Evolutionary conservation across 1,140 invertebrate genomes (phyloP), one percentile per base, ranked within the genome.

Genomic region (Papilio machaon): DNA sequence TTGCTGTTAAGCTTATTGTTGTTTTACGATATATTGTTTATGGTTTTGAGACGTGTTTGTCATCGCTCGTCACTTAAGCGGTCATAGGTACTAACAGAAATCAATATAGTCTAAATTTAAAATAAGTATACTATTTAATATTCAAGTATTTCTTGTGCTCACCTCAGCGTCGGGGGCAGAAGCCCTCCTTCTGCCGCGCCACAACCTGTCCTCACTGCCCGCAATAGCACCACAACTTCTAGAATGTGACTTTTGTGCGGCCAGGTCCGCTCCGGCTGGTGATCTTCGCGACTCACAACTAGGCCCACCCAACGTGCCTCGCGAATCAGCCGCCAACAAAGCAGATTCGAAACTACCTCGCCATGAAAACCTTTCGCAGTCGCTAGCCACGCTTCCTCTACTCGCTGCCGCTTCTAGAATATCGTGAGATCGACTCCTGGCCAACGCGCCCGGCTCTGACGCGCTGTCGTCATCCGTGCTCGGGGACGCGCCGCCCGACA

Each of bases 311-410:
- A 98, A 92, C 83, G 97, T 97, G 15, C 97, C 97, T 79, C 97
- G 95, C 2, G 97, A 98, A 89, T 98, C 97, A 43, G 96, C 96
- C 15, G 97, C 97, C 91, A 98, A 96, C 52, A 98, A 92, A 11
- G 98, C 97, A 5, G 97, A 98, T 89, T 98, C 98, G 93, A 98
- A 98, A 92, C 97, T 98, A 78, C 97, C 97, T 81, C 97, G 95
- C 98, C 98, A 98, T 80, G 97, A 98, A 92, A 98, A 98, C 73
- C 97, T 94, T 90, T 98, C 98, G 95, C 97, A 97, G 87, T 98
- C 97, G 94, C 97, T 98, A n/a, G 97, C 96, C 85, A 97, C 81
- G 96, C 95, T 95, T 96, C 97, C 94, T 96, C 97, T 94, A 91
- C 91, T 95, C 85, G 85, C 94, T 84, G 93, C 95, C 91, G 94